Base-by-base conservation (phyloP, 2,113 vertebrate genomes). In the Triplophysa dalaica region DNA sequence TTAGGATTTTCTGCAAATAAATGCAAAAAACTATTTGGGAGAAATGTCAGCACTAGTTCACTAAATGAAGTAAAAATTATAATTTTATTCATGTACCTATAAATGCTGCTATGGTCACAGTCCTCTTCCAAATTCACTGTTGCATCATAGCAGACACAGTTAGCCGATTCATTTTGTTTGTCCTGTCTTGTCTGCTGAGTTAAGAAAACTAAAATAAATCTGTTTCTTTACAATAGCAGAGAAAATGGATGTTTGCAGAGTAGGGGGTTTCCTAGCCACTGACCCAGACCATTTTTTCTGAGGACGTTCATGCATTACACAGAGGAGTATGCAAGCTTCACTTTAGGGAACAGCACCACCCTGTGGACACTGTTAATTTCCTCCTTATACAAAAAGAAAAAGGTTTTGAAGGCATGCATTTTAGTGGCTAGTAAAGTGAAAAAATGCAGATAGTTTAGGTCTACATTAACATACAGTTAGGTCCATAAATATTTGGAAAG, bases 181-280 rank as follows among this genome's bases (percentile, higher is more conserved):
- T 50, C n/a, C 52, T 19, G 2, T 19, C 12, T 16, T 21, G 2
- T 9, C 19, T 10, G 19, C 12, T n/a, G 33, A 29, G 58, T 73
- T 41, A 60, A 41, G 19, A 4, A 29, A 60, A 41, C 29, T 8
- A 16, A 54, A 70, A 70, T 38, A 0, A 70, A 60, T 60, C 17
- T 19, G 54, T n/a, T 4, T 56, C 2, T 22, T 6, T 58, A 21
- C 26, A 73, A 73, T n/a, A 21, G 5, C 26, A 29, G 50, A 21
- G 26, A 26, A 14, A 63, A 33, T 41, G 41, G 1, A 29, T 56
- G 75, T 22, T 81, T 58, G 56, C n/a, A 77, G 70, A 64, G 9
- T 8, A 17, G 72, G 82, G 48, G 82, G 62, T 81, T 84, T 81
- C 75, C 56, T 69, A 69, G 54, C 45, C 33, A 54, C 26, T 84